Evolutionary conservation across 2,113 vertebrate genomes (phyloP), one percentile per base, ranked within the genome.

Genomic region (Pomatostomus ruficeps): DNA sequence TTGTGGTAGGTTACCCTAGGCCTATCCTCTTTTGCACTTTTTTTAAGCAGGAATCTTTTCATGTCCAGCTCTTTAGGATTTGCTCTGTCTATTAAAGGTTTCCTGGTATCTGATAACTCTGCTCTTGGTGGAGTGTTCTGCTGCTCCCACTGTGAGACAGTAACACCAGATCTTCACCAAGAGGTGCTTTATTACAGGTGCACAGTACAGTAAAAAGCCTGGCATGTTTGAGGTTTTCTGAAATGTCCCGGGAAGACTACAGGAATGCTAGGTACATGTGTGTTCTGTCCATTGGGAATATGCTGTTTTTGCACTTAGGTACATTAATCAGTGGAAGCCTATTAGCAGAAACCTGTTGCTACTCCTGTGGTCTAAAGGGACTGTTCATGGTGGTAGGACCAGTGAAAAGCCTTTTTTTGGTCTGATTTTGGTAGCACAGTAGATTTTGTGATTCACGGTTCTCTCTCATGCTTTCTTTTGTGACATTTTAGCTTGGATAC

Each of bases 251-350:
- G 11, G 14, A 76, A 54, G 62, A 49, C 62, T 82, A 17, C 36
- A 93, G 20, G 22, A 12, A 19, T 79, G 16, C 28, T 40, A 48
- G 6, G 5, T 28, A 5, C 20, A 9, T 2, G 1, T 75, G 28
- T 67, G 10, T 31, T 80, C 22, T 0, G 0, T 19, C 19, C 5
- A 9, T 7, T 45, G 14, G 51, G 59, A 68, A 73, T 42, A 49
- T n/a, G 21, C 18, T n/a, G 7, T 45, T 7, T 71, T 54, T 77
- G 4, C 12, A 23, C 20, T 57, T 61, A 15, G n/a, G 8, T 76
- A 26, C 5, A 26, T 52, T 51, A 68, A n/a, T 35, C 45, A 40
- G 3, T 42, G 22, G 52, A 61, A 71, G 8, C 14, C 11, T 63
- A 16, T 24, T 71, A 51, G 17, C 2, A 0, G 33, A 68, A 92